Percentiles rank a stretch among this genome's conserved stretches.
phyloP scores from a whole-genome alignment of 1,140 invertebrate genomes.

The Zophobas atratus region DNA sequence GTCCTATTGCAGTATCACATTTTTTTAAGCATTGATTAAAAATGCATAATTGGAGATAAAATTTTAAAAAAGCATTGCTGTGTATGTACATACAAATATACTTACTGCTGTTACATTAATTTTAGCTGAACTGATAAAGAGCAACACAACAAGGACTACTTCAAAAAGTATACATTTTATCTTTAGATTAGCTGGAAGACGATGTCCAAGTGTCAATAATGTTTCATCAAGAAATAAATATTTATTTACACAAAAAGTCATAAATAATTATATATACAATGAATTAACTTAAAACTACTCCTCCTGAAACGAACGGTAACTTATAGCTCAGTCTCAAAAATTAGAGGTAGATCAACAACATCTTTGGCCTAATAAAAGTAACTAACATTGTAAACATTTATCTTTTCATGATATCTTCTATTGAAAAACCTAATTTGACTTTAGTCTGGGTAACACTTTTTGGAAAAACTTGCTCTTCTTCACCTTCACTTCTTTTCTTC shows the following conservation, averaged over 20 bases:
- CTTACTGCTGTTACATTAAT: neutral
- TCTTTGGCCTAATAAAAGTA: constrained; percentile 55
- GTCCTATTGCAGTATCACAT: too few relatives aligned
- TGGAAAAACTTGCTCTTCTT: constrained; percentile 38
- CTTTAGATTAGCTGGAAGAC: neutral
- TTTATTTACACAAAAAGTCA: constrained; percentile 32
- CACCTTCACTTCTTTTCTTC: constrained; percentile 53
- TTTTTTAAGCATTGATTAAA: too few relatives aligned
- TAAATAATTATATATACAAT: constrained; percentile 26
- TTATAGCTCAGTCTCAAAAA: constrained; percentile 50
- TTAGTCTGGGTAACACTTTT: constrained; percentile 59
- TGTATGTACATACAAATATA: too few relatives aligned
- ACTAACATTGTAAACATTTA: constrained; percentile 65
- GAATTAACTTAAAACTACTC: neutral
- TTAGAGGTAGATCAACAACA: constrained; percentile 50
- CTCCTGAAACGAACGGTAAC: constrained; percentile 46
- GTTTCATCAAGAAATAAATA: constrained; percentile 34
- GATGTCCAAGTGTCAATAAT: neutral
- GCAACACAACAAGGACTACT: too few relatives aligned
- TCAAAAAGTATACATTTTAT: neutral
- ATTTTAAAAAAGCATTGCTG: too few relatives aligned
- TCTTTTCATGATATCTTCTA: constrained; percentile 88
- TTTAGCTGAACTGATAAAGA: too few relatives aligned
- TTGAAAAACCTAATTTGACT: constrained; percentile 81
- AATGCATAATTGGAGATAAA: too few relatives aligned